Percentiles rank a stretch among this genome's conserved stretches.
phyloP scores from a whole-genome alignment of 2,113 vertebrate species.

The Ifrita kowaldi region DNA sequence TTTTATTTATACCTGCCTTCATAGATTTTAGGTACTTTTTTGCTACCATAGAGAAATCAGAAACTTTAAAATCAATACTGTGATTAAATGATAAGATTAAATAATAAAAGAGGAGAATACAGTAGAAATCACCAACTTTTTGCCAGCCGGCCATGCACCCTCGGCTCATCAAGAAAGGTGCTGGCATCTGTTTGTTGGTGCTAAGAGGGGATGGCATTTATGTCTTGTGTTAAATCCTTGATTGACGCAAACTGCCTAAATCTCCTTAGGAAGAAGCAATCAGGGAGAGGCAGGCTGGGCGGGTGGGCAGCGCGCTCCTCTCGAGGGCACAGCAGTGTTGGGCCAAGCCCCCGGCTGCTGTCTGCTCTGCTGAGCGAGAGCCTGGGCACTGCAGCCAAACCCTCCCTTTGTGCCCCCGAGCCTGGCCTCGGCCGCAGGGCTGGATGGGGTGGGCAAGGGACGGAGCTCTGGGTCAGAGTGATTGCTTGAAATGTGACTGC shows the following conservation, averaged over 20 bases:
- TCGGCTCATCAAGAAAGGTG: constrained; percentile 1
- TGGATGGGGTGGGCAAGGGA: background rate
- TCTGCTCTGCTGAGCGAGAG: background rate
- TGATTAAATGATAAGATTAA: background rate
- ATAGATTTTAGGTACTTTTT: background rate
- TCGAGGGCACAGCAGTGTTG: background rate
- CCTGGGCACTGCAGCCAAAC: background rate
- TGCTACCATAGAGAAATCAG: background rate
- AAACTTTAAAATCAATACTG: background rate
- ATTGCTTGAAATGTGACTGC: accelerated
- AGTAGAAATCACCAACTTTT: background rate
- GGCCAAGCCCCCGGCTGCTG: background rate
- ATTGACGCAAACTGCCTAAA: constrained; percentile 84
- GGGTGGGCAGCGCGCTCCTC: background rate
- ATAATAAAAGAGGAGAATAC: background rate
- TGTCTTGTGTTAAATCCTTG: constrained; percentile 81
- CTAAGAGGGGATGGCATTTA: constrained; percentile 71
- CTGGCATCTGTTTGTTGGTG: constrained; percentile 65
- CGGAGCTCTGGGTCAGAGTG: accelerated
- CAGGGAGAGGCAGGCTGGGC: constrained; percentile 45
- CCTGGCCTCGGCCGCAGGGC: accelerated
- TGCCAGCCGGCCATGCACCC: background rate
- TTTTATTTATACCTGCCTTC: background rate
- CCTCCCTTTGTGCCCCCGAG: background rate
- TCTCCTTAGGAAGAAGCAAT: constrained; percentile 82